Base-by-base conservation (phyloP, 2,888 invertebrate genomes). In the Gastrophysa polygoni region DNA sequence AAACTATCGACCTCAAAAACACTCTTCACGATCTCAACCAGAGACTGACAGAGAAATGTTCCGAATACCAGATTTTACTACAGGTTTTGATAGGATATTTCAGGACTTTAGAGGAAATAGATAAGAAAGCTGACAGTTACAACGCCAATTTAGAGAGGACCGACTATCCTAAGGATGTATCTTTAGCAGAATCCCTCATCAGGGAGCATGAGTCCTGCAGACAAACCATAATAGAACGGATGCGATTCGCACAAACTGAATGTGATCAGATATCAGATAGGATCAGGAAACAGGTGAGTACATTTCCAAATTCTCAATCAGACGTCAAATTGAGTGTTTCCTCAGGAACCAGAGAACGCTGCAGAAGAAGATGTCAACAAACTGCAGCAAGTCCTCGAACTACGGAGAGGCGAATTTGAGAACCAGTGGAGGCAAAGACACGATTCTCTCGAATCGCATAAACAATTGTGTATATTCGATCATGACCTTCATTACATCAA, bases 21-120 rank as follows among this genome's bases (percentile, higher is more conserved):
- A 89, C 89, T 79, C 81, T 93, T 52, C 82, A 86, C 58, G 85
- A 89, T 68, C 84, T 91, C 55, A 87, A 88, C 74, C 86, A 87
- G 63, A 86, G 88, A 70, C 80, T 92, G 60, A 86, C 88, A 71
- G 85, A 86, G 61, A 87, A 90, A 59, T 84, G 89, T 46, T 87
- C 87, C 11, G 89, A 92, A 72, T 93, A 92, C 75, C 88, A 89
- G 75, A 85, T 86, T 17, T 81, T 93, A 51, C 78, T 91, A 52
- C 89, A 90, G 77, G 88, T 88, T 81, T 82, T 91, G 51, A 85
- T 90, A 64, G 85, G 87, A 52, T 90, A 91, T 80, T 89, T 91
- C 79, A 88, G 87, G 71, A 88, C 87, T 74, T 80, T 91, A 60
- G 81, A 81, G 34, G 83, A 89, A 79, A 77, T 90, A 69, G 88